These are phyloP conservation scores for Eudemis profundana DNA, from an alignment of 2,888 invertebrate genomes.

Conservation along the genomic window DNA sequence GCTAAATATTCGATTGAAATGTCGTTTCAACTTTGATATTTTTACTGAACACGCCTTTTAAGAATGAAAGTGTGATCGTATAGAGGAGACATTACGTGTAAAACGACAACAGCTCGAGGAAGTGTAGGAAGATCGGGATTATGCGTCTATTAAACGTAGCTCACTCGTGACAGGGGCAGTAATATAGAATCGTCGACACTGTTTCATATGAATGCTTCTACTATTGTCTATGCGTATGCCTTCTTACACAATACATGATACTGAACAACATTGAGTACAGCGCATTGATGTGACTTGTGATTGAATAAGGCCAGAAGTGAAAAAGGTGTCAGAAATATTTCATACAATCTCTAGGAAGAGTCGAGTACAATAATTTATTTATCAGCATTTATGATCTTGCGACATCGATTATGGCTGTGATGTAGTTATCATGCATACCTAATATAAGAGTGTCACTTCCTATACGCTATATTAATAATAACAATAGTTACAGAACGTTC, in stretches of 20 bases:
- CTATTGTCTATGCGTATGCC: constrained; percentile 2
- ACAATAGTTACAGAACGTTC: background rate
- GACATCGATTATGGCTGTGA: background rate
- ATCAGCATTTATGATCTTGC: too few species aligned
- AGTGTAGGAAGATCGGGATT: constrained; percentile 58
- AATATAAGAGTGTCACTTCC: constrained; percentile 5
- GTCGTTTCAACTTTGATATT: too few species aligned
- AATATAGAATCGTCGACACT: constrained; percentile 25
- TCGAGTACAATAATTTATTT: too few species aligned
- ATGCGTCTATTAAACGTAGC: constrained; percentile 68
- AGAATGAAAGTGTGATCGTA: constrained; percentile 5
- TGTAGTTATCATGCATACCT: background rate
- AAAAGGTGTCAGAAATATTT: too few species aligned
- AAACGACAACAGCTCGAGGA: constrained; percentile 36
- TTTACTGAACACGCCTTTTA: background rate
- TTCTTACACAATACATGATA: background rate
- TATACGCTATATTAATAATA: background rate
- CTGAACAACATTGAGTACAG: too few species aligned
- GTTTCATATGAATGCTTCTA: constrained; percentile 30
- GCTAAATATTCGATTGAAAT: background rate
- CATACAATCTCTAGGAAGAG: too few species aligned
- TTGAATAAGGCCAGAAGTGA: background rate
- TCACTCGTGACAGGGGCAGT: constrained; percentile 60
- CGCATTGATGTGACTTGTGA: constrained; percentile 6
- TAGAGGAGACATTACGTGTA: constrained; percentile 26